Evolutionary conservation across 2,888 invertebrate genomes (phyloP), one percentile per base, ranked within the genome.

Genomic region (Andrena camellia): DNA sequence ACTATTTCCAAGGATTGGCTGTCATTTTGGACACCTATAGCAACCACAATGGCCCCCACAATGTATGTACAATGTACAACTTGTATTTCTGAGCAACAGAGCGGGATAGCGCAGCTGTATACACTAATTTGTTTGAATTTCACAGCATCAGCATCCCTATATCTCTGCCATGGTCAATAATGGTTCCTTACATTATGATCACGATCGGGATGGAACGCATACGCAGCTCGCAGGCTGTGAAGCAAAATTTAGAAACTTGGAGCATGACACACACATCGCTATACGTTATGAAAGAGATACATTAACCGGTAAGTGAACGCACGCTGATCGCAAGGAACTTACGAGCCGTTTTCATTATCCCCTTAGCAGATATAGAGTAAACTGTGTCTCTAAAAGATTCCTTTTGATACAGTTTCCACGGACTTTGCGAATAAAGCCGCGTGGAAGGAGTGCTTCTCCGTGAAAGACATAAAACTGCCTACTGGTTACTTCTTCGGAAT

Each of bases 81-180:
- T 1, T 5, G 26, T 57, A 29, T 26, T 3, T 35, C 23, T 8
- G 1, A 26, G 3, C 0, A 2, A 29, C n/a, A 59, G 6, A 23
- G 10, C 17, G 8, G 29, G 26, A 23, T 7, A 35, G 0, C 66
- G 3, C 13, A 23, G 6, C 33, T 48, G n/a, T 29, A 17, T 20
- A 42, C 13, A 13, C 13, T 42, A 64, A 20, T 20, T 10, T 26
- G 2, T 59, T 73, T 33, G 20, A 6, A 13, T 66, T 26, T 74
- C 74, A 13, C 94, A 99, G 99, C 99, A 99, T 94, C 98, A 98
- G 92, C 99, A 99, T 95, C 99, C 99, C 0, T 99, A 98, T 94
- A 97, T 99, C 90, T 99, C 99, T 73, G 99, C 98, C 2, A 99
- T 99, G 99, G 96, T 99, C 2, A 99, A 98, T 94, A 99, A 99